Conservation (phyloP, 2,888 invertebrate species). For the Lapara coniferarum region DNA sequence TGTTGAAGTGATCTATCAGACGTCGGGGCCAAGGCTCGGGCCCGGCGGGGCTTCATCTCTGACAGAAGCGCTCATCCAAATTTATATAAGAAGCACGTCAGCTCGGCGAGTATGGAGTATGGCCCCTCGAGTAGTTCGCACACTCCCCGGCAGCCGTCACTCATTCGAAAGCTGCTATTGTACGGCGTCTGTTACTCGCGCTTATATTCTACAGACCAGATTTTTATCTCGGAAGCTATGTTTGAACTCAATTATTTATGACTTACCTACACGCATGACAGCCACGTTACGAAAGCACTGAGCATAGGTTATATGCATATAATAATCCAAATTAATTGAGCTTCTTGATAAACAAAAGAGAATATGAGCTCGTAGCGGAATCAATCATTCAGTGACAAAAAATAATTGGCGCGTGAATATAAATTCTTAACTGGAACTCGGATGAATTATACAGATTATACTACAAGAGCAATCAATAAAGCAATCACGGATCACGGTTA, state of each 20-base stretch:
- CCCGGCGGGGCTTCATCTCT: conserved; percentile 9
- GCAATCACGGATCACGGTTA: conserved; percentile 18
- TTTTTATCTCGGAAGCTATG: conserved; percentile 60
- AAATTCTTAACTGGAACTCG: conserved; percentile 6
- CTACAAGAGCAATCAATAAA: conserved; percentile 23
- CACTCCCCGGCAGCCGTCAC: conserved; percentile 47
- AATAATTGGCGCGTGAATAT: conserved; percentile 2
- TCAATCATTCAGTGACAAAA: conserved; percentile 35
- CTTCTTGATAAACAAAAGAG: conserved; percentile 36
- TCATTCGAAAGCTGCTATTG: conserved; percentile 48
- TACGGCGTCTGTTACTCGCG: conserved; percentile 46
- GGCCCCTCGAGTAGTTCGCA: conserved; percentile 22
- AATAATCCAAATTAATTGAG: conserved; percentile 47
- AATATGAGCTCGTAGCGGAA: conserved; percentile 35
- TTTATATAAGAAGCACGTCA: conserved; percentile 20
- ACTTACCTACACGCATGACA: conserved; percentile 57
- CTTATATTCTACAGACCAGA: conserved; percentile 53
- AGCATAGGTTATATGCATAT: conserved; percentile 45
- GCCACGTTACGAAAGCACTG: conserved; percentile 54
- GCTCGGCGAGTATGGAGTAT: conserved; percentile 15
- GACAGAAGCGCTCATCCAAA: conserved; percentile 19
- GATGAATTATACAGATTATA: conserved; percentile 11
- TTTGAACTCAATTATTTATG: conserved; percentile 68
- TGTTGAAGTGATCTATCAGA: conserved; percentile 15
- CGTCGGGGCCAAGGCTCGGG: conserved; percentile 18